Conservation (phyloP, 2,113 vertebrate genomes). For the Pachypanchax playfairii region DNA sequence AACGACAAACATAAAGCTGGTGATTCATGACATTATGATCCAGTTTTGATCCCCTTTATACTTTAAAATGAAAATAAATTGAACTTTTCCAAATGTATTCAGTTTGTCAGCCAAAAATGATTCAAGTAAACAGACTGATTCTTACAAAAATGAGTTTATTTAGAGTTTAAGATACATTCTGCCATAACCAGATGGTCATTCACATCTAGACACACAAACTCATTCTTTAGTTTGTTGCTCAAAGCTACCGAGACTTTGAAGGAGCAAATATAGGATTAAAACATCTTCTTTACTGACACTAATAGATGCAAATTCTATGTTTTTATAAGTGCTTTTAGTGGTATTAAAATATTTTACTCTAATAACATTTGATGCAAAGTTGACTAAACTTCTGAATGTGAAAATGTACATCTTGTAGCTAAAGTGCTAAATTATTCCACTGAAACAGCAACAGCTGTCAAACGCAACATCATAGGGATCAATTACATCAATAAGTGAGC, state of each 20-base stretch:
- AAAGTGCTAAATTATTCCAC: conserved; percentile 54
- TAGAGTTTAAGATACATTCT: neutral
- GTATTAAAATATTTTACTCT: neutral
- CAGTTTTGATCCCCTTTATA: no score
- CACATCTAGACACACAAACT: no score
- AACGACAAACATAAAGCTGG: no score
- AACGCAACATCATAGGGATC: neutral
- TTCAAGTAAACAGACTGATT: fast-evolving
- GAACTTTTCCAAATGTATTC: no score
- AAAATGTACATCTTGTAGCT: conserved; percentile 31
- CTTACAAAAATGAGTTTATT: neutral
- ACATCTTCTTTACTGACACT: neutral
- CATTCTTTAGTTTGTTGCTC: no score
- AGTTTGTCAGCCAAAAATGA: neutral
- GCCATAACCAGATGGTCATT: neutral
- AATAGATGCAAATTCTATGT: no score
- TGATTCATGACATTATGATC: no score
- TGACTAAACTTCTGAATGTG: conserved; percentile 15
- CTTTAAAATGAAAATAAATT: no score
- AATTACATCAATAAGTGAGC: no score
- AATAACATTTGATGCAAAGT: neutral
- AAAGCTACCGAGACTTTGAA: no score
- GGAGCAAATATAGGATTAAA: neutral
- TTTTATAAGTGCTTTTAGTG: conserved; percentile 27
- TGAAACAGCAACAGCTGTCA: neutral